A percentile compares a stretch with the other conserved stretches of the same genome.
Evolutionary conservation across 2,797 vertebrate genomes (phyloP).

Genomic region (Neoniphon sammara): DNA sequence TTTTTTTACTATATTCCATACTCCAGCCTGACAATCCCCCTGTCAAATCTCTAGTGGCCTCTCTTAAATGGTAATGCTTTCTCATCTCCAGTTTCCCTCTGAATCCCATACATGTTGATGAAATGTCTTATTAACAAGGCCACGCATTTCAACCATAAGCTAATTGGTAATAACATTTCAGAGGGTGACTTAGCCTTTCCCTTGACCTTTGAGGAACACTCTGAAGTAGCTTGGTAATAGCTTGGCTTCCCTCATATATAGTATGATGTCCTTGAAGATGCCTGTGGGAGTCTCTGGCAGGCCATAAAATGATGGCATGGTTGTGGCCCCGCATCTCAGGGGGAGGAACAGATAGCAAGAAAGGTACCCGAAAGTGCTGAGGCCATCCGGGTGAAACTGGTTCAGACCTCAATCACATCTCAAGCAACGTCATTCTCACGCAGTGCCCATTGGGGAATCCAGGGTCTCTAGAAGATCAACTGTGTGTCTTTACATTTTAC

Average conservation of each 20-base stretch:
- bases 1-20: not conserved
- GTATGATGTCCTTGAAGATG: not conserved
- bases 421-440: not conserved
- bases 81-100: slow-evolving; percentile 23
- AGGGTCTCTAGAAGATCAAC: not conserved
- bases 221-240: slow-evolving; percentile 1
- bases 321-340: not conserved
- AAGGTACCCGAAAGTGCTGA: slow-evolving; percentile 5
- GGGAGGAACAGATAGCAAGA: not conserved
- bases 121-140: slow-evolving; percentile 27
- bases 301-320: slow-evolving; percentile 13
- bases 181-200: slow-evolving; percentile 14
- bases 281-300: not conserved
- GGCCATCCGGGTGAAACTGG: not conserved
- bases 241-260: not conserved
- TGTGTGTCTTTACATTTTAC: too few species aligned
- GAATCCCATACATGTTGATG: slow-evolving; percentile 43
- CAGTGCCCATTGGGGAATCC: not conserved
- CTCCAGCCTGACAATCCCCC: not conserved
- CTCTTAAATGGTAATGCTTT: slow-evolving; percentile 14
- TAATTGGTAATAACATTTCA: slow-evolving; percentile 40
- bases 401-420: slow-evolving; percentile 4
- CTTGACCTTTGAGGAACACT: slow-evolving; percentile 19
- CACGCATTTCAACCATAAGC: slow-evolving; percentile 20
- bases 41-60: slow-evolving; percentile 15